Evolutionary conservation across 2,113 vertebrate genomes (phyloP).

Genomic region (Malurus alboscapulatus): DNA sequence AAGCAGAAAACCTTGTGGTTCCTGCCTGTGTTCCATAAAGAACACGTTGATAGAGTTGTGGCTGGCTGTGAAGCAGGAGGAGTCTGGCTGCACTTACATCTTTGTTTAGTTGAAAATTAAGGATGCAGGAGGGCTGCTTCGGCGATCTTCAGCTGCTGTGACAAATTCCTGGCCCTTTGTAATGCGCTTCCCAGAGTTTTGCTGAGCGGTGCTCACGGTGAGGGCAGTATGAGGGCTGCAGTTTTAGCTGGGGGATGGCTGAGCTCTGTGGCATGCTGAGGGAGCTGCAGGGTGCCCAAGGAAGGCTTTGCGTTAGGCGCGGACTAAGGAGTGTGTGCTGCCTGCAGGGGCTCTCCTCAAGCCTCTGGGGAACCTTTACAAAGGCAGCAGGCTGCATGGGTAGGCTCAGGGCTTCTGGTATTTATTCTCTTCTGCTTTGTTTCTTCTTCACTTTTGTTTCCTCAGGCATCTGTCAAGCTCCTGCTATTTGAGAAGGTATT

Average conservation of each 20-base stretch:
- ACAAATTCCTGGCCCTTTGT: background rate
- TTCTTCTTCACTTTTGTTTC: background rate
- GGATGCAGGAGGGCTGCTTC: background rate
- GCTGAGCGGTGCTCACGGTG: background rate
- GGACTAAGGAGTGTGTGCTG: accelerated
- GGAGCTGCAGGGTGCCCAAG: background rate
- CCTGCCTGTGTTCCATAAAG: background rate
- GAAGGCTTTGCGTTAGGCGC: accelerated
- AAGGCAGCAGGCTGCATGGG: background rate
- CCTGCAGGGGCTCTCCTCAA: background rate
- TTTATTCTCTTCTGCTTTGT: background rate
- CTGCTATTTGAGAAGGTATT: background rate
- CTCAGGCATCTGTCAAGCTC: background rate
- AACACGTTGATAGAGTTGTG: background rate
- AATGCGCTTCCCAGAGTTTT: background rate
- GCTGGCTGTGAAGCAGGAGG: background rate
- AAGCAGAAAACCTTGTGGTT: background rate
- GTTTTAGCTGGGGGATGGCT: background rate
- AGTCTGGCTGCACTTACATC: background rate
- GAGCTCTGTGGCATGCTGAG: background rate
- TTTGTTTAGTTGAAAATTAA: background rate
- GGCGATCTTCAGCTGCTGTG: background rate
- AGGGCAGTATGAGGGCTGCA: background rate
- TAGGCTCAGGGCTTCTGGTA: background rate
- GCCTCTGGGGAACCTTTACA: background rate